phyloP scores from a whole-genome alignment of 2,113 vertebrate genomes.

The Scomber japonicus region DNA sequence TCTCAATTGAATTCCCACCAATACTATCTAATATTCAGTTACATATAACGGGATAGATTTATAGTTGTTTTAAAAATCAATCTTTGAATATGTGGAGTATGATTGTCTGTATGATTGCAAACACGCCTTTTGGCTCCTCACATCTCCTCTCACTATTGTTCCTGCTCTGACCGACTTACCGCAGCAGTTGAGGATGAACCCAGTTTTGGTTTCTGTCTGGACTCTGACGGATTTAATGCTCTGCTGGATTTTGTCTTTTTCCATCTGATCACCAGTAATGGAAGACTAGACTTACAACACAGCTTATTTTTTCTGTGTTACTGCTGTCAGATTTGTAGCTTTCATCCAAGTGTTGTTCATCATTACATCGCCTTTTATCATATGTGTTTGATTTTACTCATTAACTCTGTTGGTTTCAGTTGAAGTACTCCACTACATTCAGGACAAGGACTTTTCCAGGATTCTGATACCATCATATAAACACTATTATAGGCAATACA shows the following conservation, averaged over 20 bases:
- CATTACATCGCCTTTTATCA: too few relatives aligned
- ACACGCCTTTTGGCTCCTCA: too few relatives aligned
- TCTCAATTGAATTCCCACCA: too few relatives aligned
- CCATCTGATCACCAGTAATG: background rate
- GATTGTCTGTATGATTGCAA: background rate
- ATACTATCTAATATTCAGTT: too few relatives aligned
- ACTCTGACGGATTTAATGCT: slow-evolving; percentile 1
- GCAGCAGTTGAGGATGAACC: background rate
- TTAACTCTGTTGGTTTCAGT: background rate
- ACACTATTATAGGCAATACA: too few relatives aligned
- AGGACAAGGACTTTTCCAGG: too few relatives aligned
- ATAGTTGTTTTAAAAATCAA: too few relatives aligned
- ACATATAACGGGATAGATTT: too few relatives aligned
- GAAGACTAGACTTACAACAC: background rate
- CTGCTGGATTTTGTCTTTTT: background rate
- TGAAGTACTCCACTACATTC: too few relatives aligned
- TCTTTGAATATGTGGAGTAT: too few relatives aligned
- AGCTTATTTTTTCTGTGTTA: background rate
- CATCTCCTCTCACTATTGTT: background rate
- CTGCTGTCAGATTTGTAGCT: background rate
- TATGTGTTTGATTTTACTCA: too few relatives aligned
- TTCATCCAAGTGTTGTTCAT: background rate
- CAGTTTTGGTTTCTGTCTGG: background rate
- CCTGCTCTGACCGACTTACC: background rate
- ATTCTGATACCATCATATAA: too few relatives aligned